Percentiles rank a stretch among this genome's conserved stretches.
phyloP scores from a whole-genome alignment of 2,797 vertebrate genomes.

The Poeciliopsis gracilis region DNA sequence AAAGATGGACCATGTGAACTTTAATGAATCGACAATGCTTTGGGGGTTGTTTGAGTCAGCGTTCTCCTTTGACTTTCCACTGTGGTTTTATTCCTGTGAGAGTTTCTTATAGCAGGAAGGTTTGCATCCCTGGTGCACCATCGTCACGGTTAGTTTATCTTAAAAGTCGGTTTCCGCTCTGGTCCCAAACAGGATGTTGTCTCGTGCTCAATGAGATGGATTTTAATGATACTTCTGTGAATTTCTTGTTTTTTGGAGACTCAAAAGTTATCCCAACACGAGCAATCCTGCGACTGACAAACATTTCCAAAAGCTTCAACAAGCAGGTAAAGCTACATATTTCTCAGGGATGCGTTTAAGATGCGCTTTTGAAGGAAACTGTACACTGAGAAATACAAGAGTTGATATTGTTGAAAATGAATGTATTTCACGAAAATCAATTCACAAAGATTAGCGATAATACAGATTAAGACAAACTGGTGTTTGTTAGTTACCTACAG shows the following conservation, averaged over 20 bases:
- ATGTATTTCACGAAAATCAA: not conserved
- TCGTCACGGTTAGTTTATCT: constrained; percentile 24
- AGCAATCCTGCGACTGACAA: not conserved
- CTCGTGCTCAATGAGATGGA: constrained; percentile 45
- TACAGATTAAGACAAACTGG: not conserved
- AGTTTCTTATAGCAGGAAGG: constrained; percentile 35
- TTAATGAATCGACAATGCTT: not conserved
- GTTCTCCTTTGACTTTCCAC: not conserved
- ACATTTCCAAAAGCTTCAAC: constrained; percentile 11
- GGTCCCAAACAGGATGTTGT: constrained; percentile 64
- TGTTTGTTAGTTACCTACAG: not conserved
- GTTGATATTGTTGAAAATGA: not conserved
- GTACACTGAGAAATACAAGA: not conserved
- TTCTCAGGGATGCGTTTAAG: not conserved
- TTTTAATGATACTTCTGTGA: constrained; percentile 59
- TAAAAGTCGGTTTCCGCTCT: constrained; percentile 41
- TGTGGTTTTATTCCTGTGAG: constrained; percentile 25
- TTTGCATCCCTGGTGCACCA: constrained; percentile 3
- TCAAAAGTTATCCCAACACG: constrained; percentile 8
- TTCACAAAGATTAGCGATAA: not conserved
- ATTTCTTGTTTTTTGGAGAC: constrained; percentile 30
- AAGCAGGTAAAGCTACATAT: constrained; percentile 3
- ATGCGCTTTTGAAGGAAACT: not conserved
- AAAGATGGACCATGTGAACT: not conserved
- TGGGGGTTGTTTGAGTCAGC: not conserved